Base-by-base conservation (phyloP, 2,797 vertebrate species). In the Limosa lapponica region DNA sequence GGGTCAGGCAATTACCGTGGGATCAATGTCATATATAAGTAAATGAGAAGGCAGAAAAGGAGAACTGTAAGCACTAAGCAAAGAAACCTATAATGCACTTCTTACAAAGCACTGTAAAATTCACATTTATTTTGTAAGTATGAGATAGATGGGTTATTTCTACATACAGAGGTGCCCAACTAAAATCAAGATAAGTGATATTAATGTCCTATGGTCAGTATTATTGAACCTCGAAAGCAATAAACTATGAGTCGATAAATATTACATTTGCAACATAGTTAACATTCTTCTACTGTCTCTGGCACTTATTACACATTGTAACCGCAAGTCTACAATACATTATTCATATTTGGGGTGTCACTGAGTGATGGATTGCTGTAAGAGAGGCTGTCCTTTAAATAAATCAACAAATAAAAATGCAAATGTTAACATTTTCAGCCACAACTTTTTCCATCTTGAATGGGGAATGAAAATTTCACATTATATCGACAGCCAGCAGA, bases 321-420 rank as follows among this genome's bases (percentile, higher is more conserved):
- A 99, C 99, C 97, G 95, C 98, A 98, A 98, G 98, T 99, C 98
- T 99, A 99, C 98, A 98, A 99, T 99, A 99, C 99, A 99, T 99
- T 99, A 99, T 99, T 99, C 99, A 99, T 99, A 99, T 98, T 98
- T 98, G 98, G 98, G 98, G 98, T 99, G 99, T 99, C 99, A 99
- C 98, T 97, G 98, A 98, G 98, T 99, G 99, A 99, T 99, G 99
- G 99, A 99, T 99, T 99, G 99, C 99, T 99, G 98, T 99, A 99
- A 99, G 98, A 99, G 98, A 99, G 98, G 98, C 99, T 99, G 99
- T 99, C 99, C 98, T 99, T 99, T 99, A 99, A 99, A 99, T 99
- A 99, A 99, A 99, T 99, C 99, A 99, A 99, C 99, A 99, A 99
- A 99, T 99, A 99, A 99, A 99, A 99, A 99, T 99, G 99, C 99